Base-by-base conservation (phyloP, 2,113 vertebrate genomes). In the Cebus imitator region DNA sequence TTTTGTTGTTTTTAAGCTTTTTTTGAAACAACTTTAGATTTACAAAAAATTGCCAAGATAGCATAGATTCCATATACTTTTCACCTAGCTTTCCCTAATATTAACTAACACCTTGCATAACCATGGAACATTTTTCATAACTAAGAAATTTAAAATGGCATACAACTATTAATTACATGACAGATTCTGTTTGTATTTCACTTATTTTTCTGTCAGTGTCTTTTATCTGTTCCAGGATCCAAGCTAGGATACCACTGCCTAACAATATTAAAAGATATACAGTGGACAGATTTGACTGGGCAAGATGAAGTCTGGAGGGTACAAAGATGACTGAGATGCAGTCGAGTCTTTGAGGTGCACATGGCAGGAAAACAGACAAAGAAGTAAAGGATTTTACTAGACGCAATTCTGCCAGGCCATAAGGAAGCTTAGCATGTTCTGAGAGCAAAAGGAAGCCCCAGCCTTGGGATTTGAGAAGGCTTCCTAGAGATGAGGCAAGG, bases 21-120 rank as follows among this genome's bases (percentile, higher is more conserved):
- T 87, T 72, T 94, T 87, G 68, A 85, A 92, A 87, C 91, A 81
- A 92, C 84, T 79, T 87, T 58, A 50, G 30, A 52, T 91, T 88
- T 86, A 73, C 37, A 30, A 30, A 57, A 48, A 68, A n/a, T 83
- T 91, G 5, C n/a, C 89, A 86, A 96, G 20, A 64, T 75, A 55
- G 8, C 43, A 20, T 40, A 76, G 17, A 30, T 73, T 70, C 17
- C 37, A 21, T 14, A 0, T 81, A 72, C 3, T 37, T 94, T 85
- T 94, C 50, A 58, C 14, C 1, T 20, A 52, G 43, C 48, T 55
- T 89, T 10, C 3, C 1, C 68, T 52, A 12, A 45, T 83, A 7
- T 52, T 90, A 75, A 23, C 43, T 90, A 75, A 23, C 43, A 30
- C 32, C 14, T 96, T 91, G 3, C 2, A 21, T 79, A 76, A 30